Evolutionary conservation across 92 coral and sea anemone genomes (phyloP), one percentile per base, ranked within the genome.

Genomic region (Bergia puertoricense): DNA sequence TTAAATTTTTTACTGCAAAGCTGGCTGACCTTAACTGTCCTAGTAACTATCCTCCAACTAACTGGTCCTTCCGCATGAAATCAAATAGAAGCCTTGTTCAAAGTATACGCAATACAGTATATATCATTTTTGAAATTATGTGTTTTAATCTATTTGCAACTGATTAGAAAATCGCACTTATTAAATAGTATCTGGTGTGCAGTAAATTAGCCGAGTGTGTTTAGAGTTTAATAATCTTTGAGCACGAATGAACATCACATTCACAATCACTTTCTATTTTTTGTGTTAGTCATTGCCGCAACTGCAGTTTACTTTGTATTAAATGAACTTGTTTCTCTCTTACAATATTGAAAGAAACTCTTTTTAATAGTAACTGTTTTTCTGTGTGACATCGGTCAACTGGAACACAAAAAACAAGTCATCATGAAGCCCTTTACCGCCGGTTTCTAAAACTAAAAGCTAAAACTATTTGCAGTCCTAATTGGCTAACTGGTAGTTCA

Each of bases 301-400:
- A 80, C 85, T 57, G 46, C 72, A 57, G 40, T 13, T 56, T 50
- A 50, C 56, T 50, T 50, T 50, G 56, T 50, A 50, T 80, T n/a
- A 78, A 78, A 46, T 22, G 65, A 48, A 78, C 36, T n/a, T 78
- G 65, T 48, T 78, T 79, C 45, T 7, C 69, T 23, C n/a, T 79
- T 23, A 79, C 44, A 23, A 54, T 79, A 79, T 20, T 79, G 69
- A 23, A 51, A n/a, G 69, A 80, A 54, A 80, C 22, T 81, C 85
- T 79, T 79, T 81, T 57, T 59, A 81, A 81, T 81, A 57, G 48
- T 59, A 81, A 81, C 73, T 81, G 73, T 81, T 57, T 81, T 74
- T 81, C 46, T 76, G 79, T 81, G 36, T 81, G 74, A 59, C 73
- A 81, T 81, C 85, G 50, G 85, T 81, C 74, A 81, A 81, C 74